Base-by-base conservation (phyloP, 2,888 invertebrate species). In the Chymomyza procnemis region DNA sequence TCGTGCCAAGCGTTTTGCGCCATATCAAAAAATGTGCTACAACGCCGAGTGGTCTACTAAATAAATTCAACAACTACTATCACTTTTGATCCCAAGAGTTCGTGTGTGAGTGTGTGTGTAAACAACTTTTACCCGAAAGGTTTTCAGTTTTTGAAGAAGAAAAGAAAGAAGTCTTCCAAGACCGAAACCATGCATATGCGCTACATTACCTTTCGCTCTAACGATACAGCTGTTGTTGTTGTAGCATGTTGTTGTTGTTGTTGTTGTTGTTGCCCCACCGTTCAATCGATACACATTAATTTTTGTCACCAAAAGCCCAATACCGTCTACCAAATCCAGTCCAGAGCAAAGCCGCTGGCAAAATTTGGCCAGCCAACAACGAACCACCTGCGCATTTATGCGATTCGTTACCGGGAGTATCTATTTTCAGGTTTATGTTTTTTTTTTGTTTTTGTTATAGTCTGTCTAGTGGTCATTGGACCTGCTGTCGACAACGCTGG, bases 41-140 rank as follows among this genome's bases (percentile, higher is more conserved):
- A 63, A 61, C 19, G 19, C 18, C 47, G 47, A 14, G 47, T 8
- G 14, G 4, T 18, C 52, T 9, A 9, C 18, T 52, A 52, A 52
- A 52, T 52, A 18, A 52, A 52, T 9, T 4, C 52, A 18, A 19
- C 47, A 50, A 56, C 63, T 56, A 55, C 63, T 56, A 56, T 56
- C 56, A 56, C 21, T 63, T 52, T 61, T 63, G 55, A 19, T 14
- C 9, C 19, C 21, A 21, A 9, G 21, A 9, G 18, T 21, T 8
- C 14, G 21, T 18, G 54, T 21, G 18, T 21, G 21, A 9, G 64
- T 30, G 54, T 46, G 64, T 30, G 54, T 46, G 50, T 67, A 72
- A 79, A 81, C 81, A 81, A 81, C 81, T 81, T 81, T 81, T 81
- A 81, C 81, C 75, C 71, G 70, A 70, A 77, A 79, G 75, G 77